phyloP scores from a whole-genome alignment of 2,888 invertebrate genomes.

The Anticlea derivata region DNA sequence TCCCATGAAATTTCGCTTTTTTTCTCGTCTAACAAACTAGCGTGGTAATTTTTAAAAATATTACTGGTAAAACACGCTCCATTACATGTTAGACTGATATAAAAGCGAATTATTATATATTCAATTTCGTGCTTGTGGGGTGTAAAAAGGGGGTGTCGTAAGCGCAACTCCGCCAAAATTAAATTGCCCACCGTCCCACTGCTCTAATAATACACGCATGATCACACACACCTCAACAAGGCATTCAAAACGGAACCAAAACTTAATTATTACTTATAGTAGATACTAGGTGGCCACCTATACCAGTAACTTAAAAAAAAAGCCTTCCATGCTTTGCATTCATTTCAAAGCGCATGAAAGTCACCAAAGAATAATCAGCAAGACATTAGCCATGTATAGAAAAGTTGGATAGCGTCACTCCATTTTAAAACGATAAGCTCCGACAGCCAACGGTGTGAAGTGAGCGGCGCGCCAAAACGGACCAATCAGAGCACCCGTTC shows the following conservation, averaged over 20 bases:
- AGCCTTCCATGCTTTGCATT: background rate
- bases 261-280: no score
- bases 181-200: conserved; percentile 27
- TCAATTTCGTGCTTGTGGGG: conserved; percentile 9
- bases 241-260: conserved; percentile 60
- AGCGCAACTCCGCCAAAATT: conserved; percentile 36
- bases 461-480: conserved; percentile 46
- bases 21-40: no score
- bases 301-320: background rate
- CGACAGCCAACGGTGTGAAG: conserved; percentile 53
- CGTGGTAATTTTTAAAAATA: no score
- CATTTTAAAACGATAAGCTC: conserved; percentile 56
- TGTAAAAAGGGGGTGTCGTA: conserved; percentile 32
- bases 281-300: no score
- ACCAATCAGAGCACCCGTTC: conserved; percentile 62
- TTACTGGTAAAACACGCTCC: conserved; percentile 8
- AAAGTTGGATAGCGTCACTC: conserved; percentile 47
- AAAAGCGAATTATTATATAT: conserved; percentile 9
- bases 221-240: conserved; percentile 39
- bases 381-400: conserved; percentile 53
- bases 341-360: conserved; percentile 1
- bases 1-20: no score
- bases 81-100: conserved; percentile 9
- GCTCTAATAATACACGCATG: conserved; percentile 52
- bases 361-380: conserved; percentile 11